Conservation (phyloP, 2,888 invertebrate genomes). For the Nectonema munidae region DNA sequence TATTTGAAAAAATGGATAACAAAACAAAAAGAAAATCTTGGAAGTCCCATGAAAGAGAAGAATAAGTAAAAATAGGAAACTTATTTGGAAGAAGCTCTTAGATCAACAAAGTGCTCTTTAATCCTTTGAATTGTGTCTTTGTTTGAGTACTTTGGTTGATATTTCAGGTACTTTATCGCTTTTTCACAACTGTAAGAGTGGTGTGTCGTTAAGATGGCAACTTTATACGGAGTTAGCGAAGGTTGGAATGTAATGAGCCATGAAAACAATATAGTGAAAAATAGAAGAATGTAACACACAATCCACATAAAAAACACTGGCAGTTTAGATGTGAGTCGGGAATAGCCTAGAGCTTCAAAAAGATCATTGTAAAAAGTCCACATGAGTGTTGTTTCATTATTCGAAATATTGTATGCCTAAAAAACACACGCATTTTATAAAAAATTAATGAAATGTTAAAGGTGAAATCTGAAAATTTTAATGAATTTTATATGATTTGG, state of each 20-base stretch:
- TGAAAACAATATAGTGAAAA: neutral
- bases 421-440: too few relatives aligned
- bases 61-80: too few relatives aligned
- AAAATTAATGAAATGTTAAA: too few relatives aligned
- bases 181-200: slow-evolving; percentile 10
- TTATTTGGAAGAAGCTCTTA: too few relatives aligned
- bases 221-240: neutral
- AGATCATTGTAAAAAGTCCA: slow-evolving; percentile 1
- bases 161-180: slow-evolving; percentile 1
- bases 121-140: too few relatives aligned
- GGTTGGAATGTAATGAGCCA: neutral
- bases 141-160: slow-evolving; percentile 7
- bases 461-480: too few relatives aligned
- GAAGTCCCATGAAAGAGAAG: too few relatives aligned
- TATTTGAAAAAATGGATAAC: too few relatives aligned
- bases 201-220: slow-evolving; percentile 1
- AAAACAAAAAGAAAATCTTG: too few relatives aligned
- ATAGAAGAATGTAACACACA: neutral
- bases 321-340: neutral
- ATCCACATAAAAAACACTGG: neutral
- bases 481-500: too few relatives aligned
- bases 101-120: too few relatives aligned
- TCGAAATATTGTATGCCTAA: slow-evolving; percentile 9
- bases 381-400: slow-evolving; percentile 2
- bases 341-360: neutral